Percentiles rank a stretch among this genome's conserved stretches.
Conservation (phyloP, 2,113 vertebrate genomes). For the Lepus europaeus region DNA sequence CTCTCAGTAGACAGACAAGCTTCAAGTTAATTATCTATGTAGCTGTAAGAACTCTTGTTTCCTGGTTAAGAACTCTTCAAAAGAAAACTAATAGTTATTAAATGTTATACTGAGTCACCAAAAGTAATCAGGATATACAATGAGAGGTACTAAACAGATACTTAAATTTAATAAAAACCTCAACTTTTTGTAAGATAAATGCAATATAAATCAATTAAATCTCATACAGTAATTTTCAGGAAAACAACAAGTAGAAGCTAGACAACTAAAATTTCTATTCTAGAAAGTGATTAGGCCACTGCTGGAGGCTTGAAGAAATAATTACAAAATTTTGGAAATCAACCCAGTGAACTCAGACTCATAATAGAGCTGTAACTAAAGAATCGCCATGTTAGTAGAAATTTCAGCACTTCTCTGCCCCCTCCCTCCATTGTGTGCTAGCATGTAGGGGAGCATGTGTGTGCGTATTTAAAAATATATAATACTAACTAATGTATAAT, state of each 20-base stretch:
- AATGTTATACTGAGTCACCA: slow-evolving; percentile 88
- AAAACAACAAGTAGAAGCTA: slow-evolving; percentile 82
- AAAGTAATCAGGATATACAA: slow-evolving; percentile 88
- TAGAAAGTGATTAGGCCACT: slow-evolving; percentile 68
- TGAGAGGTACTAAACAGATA: slow-evolving; percentile 89
- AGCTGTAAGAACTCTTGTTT: slow-evolving; percentile 90
- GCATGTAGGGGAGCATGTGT: rapidly evolving
- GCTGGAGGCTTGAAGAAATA: slow-evolving; percentile 71
- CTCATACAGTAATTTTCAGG: slow-evolving; percentile 82
- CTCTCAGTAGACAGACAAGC: slow-evolving; percentile 89
- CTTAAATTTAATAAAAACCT: slow-evolving; percentile 87
- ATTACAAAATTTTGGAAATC: slow-evolving; percentile 50
- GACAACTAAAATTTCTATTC: slow-evolving; percentile 72
- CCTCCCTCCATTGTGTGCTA: neutral
- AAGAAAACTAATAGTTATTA: slow-evolving; percentile 92
- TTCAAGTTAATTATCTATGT: slow-evolving; percentile 92
- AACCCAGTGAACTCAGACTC: slow-evolving; percentile 17
- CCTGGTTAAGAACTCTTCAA: slow-evolving; percentile 89
- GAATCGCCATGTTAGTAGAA: slow-evolving; percentile 29
- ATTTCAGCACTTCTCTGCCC: neutral
- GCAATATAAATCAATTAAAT: slow-evolving; percentile 86
- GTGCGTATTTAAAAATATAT: neutral
- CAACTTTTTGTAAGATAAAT: slow-evolving; percentile 86
- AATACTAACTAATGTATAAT: neutral
- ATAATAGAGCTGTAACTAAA: slow-evolving; percentile 45